Evolutionary conservation across 2,888 invertebrate species (phyloP).

Genomic region (Volucella zonaria): DNA sequence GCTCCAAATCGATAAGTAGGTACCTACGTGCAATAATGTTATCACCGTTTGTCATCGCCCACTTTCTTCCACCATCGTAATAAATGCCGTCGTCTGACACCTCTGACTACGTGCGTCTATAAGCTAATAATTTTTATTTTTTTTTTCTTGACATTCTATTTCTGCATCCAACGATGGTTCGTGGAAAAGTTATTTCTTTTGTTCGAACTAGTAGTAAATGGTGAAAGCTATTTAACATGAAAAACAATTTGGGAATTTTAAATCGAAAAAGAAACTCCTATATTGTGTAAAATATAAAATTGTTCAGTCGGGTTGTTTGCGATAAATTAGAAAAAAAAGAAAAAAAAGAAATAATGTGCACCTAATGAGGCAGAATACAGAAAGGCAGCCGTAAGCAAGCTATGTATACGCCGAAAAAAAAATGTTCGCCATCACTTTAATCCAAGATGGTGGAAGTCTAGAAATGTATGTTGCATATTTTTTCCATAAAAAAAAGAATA

Average conservation of each 20-base stretch:
- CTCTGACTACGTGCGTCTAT: constrained; percentile 54
- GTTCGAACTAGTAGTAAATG: constrained; percentile 54
- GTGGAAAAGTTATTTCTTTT: constrained; percentile 65
- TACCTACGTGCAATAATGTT: not conserved
- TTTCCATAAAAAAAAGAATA: constrained; percentile 23
- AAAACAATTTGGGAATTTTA: constrained; percentile 39
- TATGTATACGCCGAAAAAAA: constrained; percentile 54
- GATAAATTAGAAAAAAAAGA: constrained; percentile 35
- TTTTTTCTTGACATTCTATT: constrained; percentile 7
- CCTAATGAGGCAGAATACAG: constrained; percentile 35
- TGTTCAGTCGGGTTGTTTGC: constrained; percentile 25
- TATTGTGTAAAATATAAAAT: constrained; percentile 48
- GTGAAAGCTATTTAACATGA: constrained; percentile 58
- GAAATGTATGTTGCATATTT: constrained; percentile 67
- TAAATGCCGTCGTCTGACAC: constrained; percentile 24
- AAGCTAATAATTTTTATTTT: constrained; percentile 6
- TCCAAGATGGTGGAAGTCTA: constrained; percentile 72
- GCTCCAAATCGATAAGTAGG: too few relatives aligned
- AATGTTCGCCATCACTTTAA: constrained; percentile 54
- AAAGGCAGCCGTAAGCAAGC: constrained; percentile 45
- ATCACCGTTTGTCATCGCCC: constrained; percentile 36
- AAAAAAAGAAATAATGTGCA: constrained; percentile 47
- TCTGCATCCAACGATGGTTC: constrained; percentile 54
- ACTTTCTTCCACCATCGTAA: constrained; percentile 12
- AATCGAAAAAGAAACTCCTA: constrained; percentile 21